Percentiles rank a stretch among this genome's conserved stretches.
Conservation (phyloP, 2,113 vertebrate species). For the Tenebrosternarchus preto region DNA sequence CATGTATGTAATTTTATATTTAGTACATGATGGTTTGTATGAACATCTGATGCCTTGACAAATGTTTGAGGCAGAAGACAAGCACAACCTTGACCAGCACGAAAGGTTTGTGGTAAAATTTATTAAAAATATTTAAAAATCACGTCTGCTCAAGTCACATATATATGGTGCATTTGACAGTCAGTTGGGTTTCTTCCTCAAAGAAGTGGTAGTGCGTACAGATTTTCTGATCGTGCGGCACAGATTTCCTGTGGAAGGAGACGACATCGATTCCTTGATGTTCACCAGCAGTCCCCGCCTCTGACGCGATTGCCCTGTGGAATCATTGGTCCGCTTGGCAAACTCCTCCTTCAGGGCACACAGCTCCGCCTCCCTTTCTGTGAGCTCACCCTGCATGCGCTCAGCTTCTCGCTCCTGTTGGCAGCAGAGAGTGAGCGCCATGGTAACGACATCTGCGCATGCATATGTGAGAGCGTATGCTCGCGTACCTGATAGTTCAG, state of each 20-base stretch:
- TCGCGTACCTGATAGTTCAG: conserved; percentile 63
- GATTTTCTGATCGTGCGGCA: conserved; percentile 66
- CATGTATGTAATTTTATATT: too few relatives aligned
- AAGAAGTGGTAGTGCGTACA: background rate
- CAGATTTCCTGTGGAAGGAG: conserved; percentile 60
- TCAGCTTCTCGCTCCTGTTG: conserved; percentile 64
- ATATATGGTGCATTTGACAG: background rate
- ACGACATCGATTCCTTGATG: conserved; percentile 77
- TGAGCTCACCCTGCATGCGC: conserved; percentile 60
- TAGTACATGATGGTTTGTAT: too few relatives aligned
- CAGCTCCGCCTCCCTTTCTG: conserved; percentile 73
- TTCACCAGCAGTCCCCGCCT: conserved; percentile 79
- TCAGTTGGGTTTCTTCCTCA: conserved; percentile 55
- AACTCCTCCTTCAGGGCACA: conserved; percentile 69
- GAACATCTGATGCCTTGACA: too few relatives aligned
- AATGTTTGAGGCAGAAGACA: background rate
- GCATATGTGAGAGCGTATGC: background rate
- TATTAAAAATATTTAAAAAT: conserved; percentile 3
- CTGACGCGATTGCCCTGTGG: conserved; percentile 65
- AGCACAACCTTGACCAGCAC: background rate
- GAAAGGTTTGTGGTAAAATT: background rate
- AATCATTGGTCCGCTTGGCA: conserved; percentile 61
- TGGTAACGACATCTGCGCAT: background rate
- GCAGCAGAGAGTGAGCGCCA: background rate
- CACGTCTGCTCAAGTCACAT: background rate